phyloP scores from a whole-genome alignment of 2,888 invertebrate genomes.

The Parnassius mnemosyne region DNA sequence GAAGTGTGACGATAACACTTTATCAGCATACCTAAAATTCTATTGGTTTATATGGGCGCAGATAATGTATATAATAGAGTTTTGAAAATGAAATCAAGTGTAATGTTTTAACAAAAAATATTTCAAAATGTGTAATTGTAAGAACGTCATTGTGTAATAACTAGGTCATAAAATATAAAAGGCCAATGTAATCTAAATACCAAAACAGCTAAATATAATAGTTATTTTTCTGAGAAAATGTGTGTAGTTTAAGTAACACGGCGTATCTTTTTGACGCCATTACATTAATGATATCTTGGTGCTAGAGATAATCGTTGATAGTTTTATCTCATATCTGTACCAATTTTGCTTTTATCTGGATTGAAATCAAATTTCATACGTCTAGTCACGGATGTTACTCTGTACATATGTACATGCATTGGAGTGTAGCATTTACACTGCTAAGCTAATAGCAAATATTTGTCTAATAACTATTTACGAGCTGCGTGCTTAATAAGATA shows the following conservation, averaged over 20 bases:
- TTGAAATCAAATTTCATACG: slow-evolving; percentile 18
- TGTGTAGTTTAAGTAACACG: background rate
- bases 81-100: background rate
- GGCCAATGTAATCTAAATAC: too few relatives aligned
- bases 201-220: too few relatives aligned
- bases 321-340: slow-evolving; percentile 32
- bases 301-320: slow-evolving; percentile 57
- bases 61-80: slow-evolving; percentile 31
- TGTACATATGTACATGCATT: slow-evolving; percentile 12
- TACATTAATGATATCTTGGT: slow-evolving; percentile 49
- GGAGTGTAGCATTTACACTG: slow-evolving; percentile 2
- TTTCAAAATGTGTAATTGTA: too few relatives aligned
- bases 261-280: slow-evolving; percentile 16
- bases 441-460: slow-evolving; percentile 18
- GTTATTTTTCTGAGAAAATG: too few relatives aligned
- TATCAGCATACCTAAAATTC: slow-evolving; percentile 45
- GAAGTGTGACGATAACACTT: slow-evolving; percentile 55
- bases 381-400: slow-evolving; percentile 12
- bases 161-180: too few relatives aligned
- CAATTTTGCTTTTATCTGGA: slow-evolving; percentile 28
- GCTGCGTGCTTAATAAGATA: slow-evolving; percentile 15
- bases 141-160: too few relatives aligned
- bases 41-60: slow-evolving; percentile 33
- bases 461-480: slow-evolving; percentile 20
- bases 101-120: too few relatives aligned